phyloP scores from a whole-genome alignment of 2,113 vertebrate species.

The Cyanocitta stelleri region DNA sequence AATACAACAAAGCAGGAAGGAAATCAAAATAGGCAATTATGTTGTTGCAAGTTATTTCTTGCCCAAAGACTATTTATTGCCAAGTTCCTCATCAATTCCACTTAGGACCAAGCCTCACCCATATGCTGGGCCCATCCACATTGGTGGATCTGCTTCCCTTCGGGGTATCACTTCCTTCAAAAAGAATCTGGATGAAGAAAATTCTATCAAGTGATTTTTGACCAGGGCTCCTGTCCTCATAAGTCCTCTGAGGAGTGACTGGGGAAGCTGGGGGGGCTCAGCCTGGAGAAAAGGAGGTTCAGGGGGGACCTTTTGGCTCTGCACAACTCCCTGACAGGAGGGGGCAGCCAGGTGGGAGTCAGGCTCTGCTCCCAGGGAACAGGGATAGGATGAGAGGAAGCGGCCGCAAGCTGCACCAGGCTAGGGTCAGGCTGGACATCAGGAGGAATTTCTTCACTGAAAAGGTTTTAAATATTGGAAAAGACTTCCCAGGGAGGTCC shows the following conservation, averaged over 20 bases:
- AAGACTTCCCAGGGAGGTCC: not conserved
- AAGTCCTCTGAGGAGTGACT: not conserved
- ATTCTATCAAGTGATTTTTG: not conserved
- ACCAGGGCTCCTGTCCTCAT: not conserved
- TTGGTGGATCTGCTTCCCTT: not conserved
- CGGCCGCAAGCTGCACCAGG: not conserved
- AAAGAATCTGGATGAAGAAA: not conserved
- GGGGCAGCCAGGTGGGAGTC: not conserved
- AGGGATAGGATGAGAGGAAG: not conserved
- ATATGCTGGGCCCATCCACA: not conserved
- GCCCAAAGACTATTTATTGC: not conserved
- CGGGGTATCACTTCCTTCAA: not conserved
- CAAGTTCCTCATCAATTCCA: not conserved
- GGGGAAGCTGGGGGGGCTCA: not conserved
- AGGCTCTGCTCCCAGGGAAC: not conserved
- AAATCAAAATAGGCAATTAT: not conserved
- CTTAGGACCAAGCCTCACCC: not conserved
- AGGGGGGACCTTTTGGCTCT: not conserved
- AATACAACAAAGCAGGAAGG: not conserved
- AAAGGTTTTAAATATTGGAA: not conserved
- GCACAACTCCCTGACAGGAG: not conserved
- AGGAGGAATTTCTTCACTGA: not conserved
- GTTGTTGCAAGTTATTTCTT: not conserved
- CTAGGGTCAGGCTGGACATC: not conserved
- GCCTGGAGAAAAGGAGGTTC: not conserved